A percentile compares a stretch with the other conserved stretches of the same genome.
Conservation (phyloP, 2,113 vertebrate species). For the Stomatorhinus ivindoensis region DNA sequence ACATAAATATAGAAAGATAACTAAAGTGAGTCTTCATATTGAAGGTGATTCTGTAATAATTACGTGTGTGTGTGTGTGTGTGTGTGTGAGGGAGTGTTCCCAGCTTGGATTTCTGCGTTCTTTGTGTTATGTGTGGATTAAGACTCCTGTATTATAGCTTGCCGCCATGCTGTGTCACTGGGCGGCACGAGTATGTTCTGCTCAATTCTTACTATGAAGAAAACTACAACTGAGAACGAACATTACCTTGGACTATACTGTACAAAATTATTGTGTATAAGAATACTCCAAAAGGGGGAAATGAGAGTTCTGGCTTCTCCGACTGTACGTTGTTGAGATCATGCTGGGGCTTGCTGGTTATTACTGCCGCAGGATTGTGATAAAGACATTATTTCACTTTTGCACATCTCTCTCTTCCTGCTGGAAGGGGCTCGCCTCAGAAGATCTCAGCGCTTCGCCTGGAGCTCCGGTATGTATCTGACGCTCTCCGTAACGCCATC, state of each 20-base stretch:
- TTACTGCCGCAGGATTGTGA: conserved; percentile 48
- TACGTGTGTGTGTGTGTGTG: conserved; percentile 21
- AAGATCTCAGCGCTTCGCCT: conserved; percentile 14
- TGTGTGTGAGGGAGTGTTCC: conserved; percentile 24
- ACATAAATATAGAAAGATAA: conserved; percentile 52
- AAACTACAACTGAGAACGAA: conserved; percentile 16
- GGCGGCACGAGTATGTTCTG: not conserved
- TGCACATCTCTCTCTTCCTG: conserved; percentile 26
- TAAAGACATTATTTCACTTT: conserved; percentile 37
- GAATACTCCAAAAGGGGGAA: not conserved
- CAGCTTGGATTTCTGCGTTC: conserved; percentile 67
- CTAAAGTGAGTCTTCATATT: conserved; percentile 74
- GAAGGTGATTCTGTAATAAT: conserved; percentile 65
- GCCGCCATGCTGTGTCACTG: not conserved
- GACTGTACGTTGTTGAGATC: conserved; percentile 53
- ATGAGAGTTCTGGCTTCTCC: conserved; percentile 32
- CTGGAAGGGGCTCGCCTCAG: not conserved
- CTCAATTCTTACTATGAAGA: not conserved
- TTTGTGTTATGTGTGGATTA: conserved; percentile 45
- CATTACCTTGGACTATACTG: conserved; percentile 27
- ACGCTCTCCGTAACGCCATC: not conserved
- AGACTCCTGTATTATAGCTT: conserved; percentile 15
- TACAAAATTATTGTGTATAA: conserved; percentile 22
- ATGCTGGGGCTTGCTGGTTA: conserved; percentile 55
- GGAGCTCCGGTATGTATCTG: conserved; percentile 25